phyloP scores from a whole-genome alignment of 2,888 invertebrate species.

The Cephalotes varians region DNA sequence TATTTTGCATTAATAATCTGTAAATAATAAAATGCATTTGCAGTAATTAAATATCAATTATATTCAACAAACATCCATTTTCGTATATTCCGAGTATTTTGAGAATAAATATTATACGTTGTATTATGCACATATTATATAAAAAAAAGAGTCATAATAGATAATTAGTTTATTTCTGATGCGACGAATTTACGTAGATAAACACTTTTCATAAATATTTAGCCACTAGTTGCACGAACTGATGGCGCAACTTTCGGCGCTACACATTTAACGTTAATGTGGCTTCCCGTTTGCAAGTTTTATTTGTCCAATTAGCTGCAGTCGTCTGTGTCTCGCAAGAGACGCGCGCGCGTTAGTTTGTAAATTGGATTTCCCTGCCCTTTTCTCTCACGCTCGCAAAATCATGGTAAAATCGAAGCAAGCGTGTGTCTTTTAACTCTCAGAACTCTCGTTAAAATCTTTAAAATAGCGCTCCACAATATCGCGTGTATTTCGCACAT shows the following conservation, averaged over 20 bases:
- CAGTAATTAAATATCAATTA: neutral
- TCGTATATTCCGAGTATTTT: neutral
- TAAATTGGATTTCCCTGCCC: neutral
- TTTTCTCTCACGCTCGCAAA: neutral
- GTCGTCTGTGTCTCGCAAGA: neutral
- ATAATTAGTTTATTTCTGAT: neutral
- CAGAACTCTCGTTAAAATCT: neutral
- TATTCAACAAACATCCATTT: neutral
- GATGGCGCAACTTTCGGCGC: neutral
- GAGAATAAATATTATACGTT: neutral
- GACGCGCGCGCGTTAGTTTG: slow-evolving; percentile 9
- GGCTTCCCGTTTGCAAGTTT: slow-evolving; percentile 28
- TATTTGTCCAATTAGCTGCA: slow-evolving; percentile 32
- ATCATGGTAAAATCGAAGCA: neutral
- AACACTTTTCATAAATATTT: slow-evolving; percentile 30
- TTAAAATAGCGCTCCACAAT: neutral
- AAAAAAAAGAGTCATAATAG: neutral
- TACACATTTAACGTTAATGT: slow-evolving; percentile 5
- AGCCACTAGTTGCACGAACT: slow-evolving; percentile 12
- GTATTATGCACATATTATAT: neutral
- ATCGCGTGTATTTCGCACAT: neutral
- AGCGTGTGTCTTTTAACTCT: neutral
- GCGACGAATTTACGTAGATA: neutral
- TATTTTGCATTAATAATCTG: slow-evolving; percentile 10
- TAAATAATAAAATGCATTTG: neutral